Conservation (phyloP, 2,888 invertebrate genomes). For the Pseudococcus viburni region DNA sequence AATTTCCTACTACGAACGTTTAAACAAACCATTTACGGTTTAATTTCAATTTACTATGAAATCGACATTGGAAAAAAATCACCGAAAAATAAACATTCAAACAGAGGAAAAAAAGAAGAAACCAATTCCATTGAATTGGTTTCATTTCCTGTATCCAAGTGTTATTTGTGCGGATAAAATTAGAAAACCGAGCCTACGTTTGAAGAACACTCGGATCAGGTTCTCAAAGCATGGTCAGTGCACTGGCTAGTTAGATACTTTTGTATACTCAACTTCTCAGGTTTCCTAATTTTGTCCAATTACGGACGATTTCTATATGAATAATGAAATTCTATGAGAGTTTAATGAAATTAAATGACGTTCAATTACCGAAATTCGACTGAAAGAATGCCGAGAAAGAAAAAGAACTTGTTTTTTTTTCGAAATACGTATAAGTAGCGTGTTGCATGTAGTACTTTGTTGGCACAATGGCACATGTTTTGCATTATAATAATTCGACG, state of each 20-base stretch:
- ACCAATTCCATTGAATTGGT: background rate
- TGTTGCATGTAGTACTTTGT: background rate
- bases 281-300: constrained; percentile 47
- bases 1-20: too few species aligned
- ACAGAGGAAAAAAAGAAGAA: background rate
- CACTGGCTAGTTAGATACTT: background rate
- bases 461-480: background rate
- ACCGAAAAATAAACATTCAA: background rate
- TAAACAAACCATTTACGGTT: too few species aligned
- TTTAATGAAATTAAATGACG: constrained; percentile 29
- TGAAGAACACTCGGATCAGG: background rate
- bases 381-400: background rate
- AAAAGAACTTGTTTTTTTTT: background rate
- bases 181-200: background rate
- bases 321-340: constrained; percentile 22
- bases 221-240: background rate
- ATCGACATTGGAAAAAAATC: too few species aligned
- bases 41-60: too few species aligned
- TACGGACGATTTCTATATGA: background rate
- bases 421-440: background rate
- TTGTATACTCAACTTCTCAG: background rate
- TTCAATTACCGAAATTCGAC: constrained; percentile 10
- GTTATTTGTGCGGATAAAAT: background rate
- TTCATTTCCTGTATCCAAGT: background rate
- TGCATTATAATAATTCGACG: constrained; percentile 20